Conservation (phyloP, 2,888 invertebrate species). For the Patella ulyssiponensis region DNA sequence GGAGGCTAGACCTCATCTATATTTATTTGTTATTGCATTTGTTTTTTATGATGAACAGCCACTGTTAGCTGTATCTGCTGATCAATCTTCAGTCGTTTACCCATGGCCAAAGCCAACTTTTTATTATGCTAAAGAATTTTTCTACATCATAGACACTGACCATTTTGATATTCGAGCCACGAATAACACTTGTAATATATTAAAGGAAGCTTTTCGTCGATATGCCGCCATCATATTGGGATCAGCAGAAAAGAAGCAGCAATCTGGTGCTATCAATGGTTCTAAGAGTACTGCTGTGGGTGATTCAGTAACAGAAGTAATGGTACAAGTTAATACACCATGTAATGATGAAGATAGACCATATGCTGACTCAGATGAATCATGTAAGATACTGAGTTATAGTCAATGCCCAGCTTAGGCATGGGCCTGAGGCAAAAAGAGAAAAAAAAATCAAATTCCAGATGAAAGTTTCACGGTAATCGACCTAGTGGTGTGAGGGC, state of each 20-base stretch:
- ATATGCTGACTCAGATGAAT: constrained; percentile 47
- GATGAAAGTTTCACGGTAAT: no score
- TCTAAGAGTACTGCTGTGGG: constrained; percentile 20
- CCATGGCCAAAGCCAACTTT: constrained; percentile 80
- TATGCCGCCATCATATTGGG: constrained; percentile 74
- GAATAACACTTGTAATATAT: constrained; percentile 75
- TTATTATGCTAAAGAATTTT: constrained; percentile 53
- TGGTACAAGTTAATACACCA: constrained; percentile 25
- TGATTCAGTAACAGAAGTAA: constrained; percentile 14
- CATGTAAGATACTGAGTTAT: constrained; percentile 42
- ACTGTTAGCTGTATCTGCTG: no score
- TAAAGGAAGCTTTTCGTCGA: constrained; percentile 76
- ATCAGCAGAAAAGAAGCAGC: constrained; percentile 40
- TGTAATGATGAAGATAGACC: constrained; percentile 37
- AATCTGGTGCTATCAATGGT: constrained; percentile 28
- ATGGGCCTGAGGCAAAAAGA: no score
- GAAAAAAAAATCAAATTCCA: no score
- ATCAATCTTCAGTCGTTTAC: no score
- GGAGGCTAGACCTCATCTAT: no score
- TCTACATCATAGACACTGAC: constrained; percentile 19
- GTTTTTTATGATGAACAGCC: no score
- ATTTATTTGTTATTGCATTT: no score
- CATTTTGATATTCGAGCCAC: constrained; percentile 37
- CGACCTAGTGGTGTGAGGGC: no score
- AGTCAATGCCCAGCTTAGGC: no score